Conservation (phyloP, 2,113 vertebrate genomes). For the Serinus canaria region DNA sequence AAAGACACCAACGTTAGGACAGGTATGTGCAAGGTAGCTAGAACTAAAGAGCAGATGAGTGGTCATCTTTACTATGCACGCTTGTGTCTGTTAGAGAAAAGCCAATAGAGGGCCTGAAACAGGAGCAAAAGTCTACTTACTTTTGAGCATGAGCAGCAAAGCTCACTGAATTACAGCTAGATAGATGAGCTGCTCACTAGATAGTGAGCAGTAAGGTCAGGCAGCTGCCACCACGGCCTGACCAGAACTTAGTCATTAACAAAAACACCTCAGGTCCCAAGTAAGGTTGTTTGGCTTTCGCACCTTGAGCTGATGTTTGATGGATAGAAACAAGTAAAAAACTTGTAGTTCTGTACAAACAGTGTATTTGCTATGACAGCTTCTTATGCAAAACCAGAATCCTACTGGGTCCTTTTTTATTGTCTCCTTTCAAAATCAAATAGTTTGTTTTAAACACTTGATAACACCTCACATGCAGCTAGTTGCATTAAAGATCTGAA, state of each 20-base stretch:
- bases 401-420: background rate
- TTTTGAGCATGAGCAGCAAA: background rate
- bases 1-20: background rate
- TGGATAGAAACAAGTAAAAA: background rate
- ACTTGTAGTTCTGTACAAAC: background rate
- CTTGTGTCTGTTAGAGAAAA: background rate
- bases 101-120: background rate
- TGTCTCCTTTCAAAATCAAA: background rate
- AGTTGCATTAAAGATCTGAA: background rate
- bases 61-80: background rate
- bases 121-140: background rate
- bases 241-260: background rate
- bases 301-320: background rate
- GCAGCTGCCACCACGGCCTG: accelerated
- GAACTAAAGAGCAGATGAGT: background rate
- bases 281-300: background rate
- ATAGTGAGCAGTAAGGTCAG: background rate
- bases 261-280: background rate
- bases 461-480: background rate
- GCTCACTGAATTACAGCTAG: background rate
- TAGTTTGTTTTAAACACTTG: background rate
- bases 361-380: background rate
- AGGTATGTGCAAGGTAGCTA: background rate
- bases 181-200: no score
- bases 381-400: background rate